Percentiles rank a stretch among this genome's conserved stretches.
Evolutionary conservation across 2,797 vertebrate species (phyloP).

Genomic region (Mus caroli): DNA sequence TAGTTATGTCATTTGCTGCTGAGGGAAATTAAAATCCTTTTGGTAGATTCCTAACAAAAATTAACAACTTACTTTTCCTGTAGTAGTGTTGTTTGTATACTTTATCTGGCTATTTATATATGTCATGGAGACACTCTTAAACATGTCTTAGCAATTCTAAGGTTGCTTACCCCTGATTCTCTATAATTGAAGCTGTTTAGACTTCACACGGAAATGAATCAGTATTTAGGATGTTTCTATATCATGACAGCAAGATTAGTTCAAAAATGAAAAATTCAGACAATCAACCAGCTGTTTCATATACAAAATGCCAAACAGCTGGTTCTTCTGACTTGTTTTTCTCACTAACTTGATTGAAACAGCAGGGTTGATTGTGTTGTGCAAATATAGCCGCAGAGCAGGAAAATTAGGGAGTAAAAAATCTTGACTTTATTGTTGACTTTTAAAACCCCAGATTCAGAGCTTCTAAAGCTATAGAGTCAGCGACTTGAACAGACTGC

Average conservation of each 20-base stretch:
- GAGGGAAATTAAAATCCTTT: conserved; percentile 17
- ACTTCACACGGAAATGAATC: conserved; percentile 72
- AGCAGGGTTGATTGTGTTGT: conserved; percentile 82
- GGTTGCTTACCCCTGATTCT: conserved; percentile 35
- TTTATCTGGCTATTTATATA: not conserved
- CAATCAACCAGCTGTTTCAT: conserved; percentile 82
- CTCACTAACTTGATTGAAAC: conserved; percentile 81
- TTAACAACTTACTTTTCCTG: not conserved
- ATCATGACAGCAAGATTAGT: conserved; percentile 79
- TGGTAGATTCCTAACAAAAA: not conserved
- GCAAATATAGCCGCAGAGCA: conserved; percentile 76
- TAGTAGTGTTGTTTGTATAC: not conserved
- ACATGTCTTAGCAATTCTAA: conserved; percentile 50
- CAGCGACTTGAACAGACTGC: conserved; percentile 75
- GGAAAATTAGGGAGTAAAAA: conserved; percentile 77
- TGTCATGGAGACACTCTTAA: not conserved
- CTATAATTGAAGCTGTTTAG: conserved; percentile 63
- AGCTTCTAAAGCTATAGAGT: conserved; percentile 59
- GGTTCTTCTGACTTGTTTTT: conserved; percentile 73
- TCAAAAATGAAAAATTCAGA: conserved; percentile 80
- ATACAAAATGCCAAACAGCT: conserved; percentile 81
- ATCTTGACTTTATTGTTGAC: conserved; percentile 74
- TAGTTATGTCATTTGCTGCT: not conserved
- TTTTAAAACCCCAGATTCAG: conserved; percentile 72
- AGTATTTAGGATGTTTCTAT: conserved; percentile 77